Evolutionary conservation across 2,888 invertebrate species (phyloP).

Genomic region (Troglohyphantes excavatus): DNA sequence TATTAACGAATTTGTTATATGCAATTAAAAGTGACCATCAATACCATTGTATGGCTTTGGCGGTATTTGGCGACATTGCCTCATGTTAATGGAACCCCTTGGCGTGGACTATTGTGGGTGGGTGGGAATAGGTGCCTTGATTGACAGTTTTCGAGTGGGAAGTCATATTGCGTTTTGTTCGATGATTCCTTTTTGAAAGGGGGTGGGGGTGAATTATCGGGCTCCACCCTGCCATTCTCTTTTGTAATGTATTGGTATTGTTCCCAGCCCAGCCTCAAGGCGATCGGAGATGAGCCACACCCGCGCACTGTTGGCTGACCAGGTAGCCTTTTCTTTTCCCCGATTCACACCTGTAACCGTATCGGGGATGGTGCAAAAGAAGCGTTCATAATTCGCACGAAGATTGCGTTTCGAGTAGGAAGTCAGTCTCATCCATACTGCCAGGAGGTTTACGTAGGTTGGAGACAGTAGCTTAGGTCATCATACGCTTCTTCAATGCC

Average conservation of each 20-base stretch:
- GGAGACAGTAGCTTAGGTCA: neutral
- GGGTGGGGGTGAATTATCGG: conserved; percentile 37
- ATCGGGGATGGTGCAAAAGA: neutral
- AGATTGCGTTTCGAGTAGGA: neutral
- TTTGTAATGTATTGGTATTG: conserved; percentile 57
- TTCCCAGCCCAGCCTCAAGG: conserved; percentile 69
- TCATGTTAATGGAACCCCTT: too few species aligned
- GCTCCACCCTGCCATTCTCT: conserved; percentile 54
- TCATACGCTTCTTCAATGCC: too few species aligned
- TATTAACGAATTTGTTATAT: too few species aligned
- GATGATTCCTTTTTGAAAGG: conserved; percentile 51
- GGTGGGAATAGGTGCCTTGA: conserved; percentile 56
- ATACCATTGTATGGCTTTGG: too few species aligned
- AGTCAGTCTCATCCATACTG: too few species aligned
- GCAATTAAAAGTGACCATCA: too few species aligned
- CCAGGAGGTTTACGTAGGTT: neutral
- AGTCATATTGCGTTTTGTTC: conserved; percentile 68
- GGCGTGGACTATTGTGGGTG: conserved; percentile 40
- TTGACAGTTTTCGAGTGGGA: conserved; percentile 77
- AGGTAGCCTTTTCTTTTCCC: neutral
- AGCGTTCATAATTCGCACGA: neutral
- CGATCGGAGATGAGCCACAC: conserved; percentile 59
- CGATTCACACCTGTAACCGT: neutral
- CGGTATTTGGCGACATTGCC: too few species aligned
- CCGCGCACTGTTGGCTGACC: conserved; percentile 15